A percentile compares a stretch with the other conserved stretches of the same genome.
Conservation (phyloP, 2,113 vertebrate genomes). For the Eulemur macaco region DNA sequence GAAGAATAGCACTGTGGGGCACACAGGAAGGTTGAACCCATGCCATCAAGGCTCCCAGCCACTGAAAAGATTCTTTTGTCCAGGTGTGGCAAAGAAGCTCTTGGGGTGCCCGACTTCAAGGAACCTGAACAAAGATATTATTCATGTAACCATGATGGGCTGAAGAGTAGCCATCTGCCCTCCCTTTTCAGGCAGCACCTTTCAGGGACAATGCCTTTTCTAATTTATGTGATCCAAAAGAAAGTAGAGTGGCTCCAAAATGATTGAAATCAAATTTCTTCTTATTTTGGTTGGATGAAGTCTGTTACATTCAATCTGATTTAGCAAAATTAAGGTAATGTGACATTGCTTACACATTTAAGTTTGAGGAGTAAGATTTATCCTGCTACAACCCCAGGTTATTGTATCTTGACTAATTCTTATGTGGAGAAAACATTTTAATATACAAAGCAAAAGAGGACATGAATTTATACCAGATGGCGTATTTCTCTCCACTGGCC, state of each 20-base stretch:
- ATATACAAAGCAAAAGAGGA: neutral
- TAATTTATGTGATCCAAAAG: neutral
- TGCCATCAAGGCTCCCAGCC: neutral
- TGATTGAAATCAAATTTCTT: neutral
- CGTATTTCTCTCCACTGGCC: neutral
- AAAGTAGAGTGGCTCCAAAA: neutral
- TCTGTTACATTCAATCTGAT: conserved; percentile 22
- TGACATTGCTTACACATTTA: neutral
- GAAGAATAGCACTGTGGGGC: neutral
- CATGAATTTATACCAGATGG: neutral
- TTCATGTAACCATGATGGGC: neutral
- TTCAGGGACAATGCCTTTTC: neutral
- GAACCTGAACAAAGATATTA: neutral
- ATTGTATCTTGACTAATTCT: conserved; percentile 3
- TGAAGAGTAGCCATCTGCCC: neutral
- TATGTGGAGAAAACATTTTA: neutral
- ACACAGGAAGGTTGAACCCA: neutral
- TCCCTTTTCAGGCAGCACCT: neutral
- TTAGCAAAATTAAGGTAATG: neutral
- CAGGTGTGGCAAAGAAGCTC: neutral
- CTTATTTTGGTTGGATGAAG: neutral
- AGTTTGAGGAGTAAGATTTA: neutral
- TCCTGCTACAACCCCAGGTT: neutral
- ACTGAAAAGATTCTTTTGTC: neutral
- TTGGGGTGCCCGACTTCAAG: neutral